Percentiles rank a stretch among this genome's conserved stretches.
These are phyloP conservation scores for Bombus sylvicola DNA, from an alignment of 1,140 invertebrate genomes.

Conservation along the genomic window DNA sequence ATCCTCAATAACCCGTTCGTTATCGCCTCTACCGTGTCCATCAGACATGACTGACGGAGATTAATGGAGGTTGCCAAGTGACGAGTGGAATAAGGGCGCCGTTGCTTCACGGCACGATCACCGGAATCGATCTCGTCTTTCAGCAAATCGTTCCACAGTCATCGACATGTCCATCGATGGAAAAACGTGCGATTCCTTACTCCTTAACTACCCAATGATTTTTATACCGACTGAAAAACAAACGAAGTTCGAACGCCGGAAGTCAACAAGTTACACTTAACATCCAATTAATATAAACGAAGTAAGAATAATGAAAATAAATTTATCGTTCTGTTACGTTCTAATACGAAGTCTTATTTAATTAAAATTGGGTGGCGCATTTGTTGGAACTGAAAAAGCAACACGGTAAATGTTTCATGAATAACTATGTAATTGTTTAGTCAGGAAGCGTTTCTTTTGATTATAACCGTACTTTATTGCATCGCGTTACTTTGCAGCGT, in stretches of 20 bases:
- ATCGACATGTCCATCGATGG: background rate
- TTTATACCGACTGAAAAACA: constrained; percentile 15
- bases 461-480: background rate
- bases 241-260: background rate
- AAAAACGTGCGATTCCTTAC: constrained; percentile 17
- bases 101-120: constrained; percentile 19
- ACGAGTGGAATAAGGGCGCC: constrained; percentile 41
- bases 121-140: constrained; percentile 22
- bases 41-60: constrained; percentile 52
- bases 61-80: constrained; percentile 50
- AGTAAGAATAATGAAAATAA: background rate
- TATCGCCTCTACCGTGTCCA: constrained; percentile 44
- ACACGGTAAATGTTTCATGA: background rate
- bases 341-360: background rate
- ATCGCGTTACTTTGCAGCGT: background rate
- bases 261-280: no score
- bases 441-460: background rate
- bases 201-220: background rate
- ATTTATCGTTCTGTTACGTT: background rate
- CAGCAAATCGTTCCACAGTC: constrained; percentile 37
- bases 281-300: no score
- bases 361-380: background rate
- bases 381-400: background rate
- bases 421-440: constrained; percentile 12
- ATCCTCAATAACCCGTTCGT: constrained; percentile 47